Evolutionary conservation across 2,888 invertebrate genomes (phyloP), one percentile per base, ranked within the genome.

Genomic region (Dynastes grantii): DNA sequence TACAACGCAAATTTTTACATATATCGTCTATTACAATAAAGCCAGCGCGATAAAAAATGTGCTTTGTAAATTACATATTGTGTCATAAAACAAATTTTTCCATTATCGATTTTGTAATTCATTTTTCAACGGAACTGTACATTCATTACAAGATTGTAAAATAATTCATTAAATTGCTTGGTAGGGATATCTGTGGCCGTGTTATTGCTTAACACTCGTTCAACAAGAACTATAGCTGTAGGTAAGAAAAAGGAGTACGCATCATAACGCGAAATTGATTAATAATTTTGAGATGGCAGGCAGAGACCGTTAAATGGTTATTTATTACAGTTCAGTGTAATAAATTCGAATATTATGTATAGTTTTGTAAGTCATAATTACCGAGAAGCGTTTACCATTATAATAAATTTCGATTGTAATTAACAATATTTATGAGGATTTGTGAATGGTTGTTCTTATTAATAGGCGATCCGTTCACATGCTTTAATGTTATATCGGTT

Each of bases 341-440:
- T 71, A 71, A 71, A 71, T 71, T 71, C 55, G 58, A 37, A 71
- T 71, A 55, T 71, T 71, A 71, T 58, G 71, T 71, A 71, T 71
- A 55, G 71, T 71, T 71, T 55, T 71, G 71, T 58, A 71, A 71
- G 55, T 58, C 71, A 37, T 71, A 71, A 71, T 71, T 71, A 53
- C 71, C 58, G 71, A 71, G 71, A 71, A 71, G 71, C 71, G 71
- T 71, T 58, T 71, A 22, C 71, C 55, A 71, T 71, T 71, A 71
- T 58, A 71, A 71, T 71, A 71, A 71, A 71, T 71, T 71, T 71
- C 71, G 58, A 71, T 55, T 55, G 71, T 71, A 71, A 71, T 71
- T 71, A 71, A 71, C 71, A 58, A 71, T 58, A 58, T 71, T 71
- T 71, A 71, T 71, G 71, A 58, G 55, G 58, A 71, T 58, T 71